phyloP scores from a whole-genome alignment of 1,140 invertebrate species.

The Mactra quadrangularis region DNA sequence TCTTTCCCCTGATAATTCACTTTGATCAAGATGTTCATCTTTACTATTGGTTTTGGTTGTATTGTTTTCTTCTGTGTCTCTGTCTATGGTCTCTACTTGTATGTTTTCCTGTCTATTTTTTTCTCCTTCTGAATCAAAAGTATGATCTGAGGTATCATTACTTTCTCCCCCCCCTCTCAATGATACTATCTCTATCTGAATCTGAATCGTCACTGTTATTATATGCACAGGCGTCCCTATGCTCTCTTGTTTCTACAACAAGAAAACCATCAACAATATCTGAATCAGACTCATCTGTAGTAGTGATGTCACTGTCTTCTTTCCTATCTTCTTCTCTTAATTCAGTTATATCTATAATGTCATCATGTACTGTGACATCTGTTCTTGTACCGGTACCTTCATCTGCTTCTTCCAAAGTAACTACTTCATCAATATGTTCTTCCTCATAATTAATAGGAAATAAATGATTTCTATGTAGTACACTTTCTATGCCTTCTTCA shows the following conservation, averaged over 20 bases:
- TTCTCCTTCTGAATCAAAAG: not conserved
- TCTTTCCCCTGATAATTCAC: not conserved
- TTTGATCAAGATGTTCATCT: too few species aligned
- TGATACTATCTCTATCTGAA: too few species aligned
- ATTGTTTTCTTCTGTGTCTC: not conserved
- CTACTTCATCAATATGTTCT: not conserved
- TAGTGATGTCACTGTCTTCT: not conserved
- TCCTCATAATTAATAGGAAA: not conserved
- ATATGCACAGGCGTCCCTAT: not conserved
- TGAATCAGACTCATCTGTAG: not conserved
- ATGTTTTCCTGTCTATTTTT: not conserved
- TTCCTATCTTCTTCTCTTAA: not conserved
- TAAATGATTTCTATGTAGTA: constrained; percentile 19
- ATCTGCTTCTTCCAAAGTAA: not conserved
- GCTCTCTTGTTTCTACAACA: not conserved
- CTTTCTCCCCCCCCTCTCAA: too few species aligned
- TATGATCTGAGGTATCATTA: too few species aligned
- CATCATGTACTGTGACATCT: not conserved
- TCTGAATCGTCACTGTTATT: too few species aligned
- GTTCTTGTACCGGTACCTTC: not conserved
- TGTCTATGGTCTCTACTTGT: not conserved
- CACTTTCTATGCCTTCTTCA: not conserved
- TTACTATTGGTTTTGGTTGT: not conserved
- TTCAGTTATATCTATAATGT: not conserved
- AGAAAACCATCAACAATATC: not conserved